These are phyloP conservation scores for Xiphophorus maculatus DNA, from an alignment of 2,113 vertebrate species.

Conservation along the genomic window DNA sequence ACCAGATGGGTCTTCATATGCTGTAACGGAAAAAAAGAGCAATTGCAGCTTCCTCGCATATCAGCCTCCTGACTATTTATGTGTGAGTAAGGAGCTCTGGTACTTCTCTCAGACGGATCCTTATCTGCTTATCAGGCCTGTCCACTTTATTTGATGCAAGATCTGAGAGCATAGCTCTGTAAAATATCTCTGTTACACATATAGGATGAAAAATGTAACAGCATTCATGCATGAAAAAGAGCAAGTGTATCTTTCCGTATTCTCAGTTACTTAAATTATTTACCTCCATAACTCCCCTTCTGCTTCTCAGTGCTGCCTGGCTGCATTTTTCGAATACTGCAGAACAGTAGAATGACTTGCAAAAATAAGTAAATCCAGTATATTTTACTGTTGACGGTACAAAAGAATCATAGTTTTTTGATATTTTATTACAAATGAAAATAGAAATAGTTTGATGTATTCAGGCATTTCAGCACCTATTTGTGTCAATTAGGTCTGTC, in stretches of 20 bases:
- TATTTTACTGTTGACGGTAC: too few relatives aligned
- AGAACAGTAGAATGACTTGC: neutral
- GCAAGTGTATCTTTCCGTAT: constrained; percentile 13
- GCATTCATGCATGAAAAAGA: neutral
- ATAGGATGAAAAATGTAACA: neutral
- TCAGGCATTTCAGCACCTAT: neutral
- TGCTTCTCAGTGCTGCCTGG: constrained; percentile 16
- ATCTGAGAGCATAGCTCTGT: constrained; percentile 36
- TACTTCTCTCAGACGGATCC: constrained; percentile 46
- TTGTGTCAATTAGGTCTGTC: neutral
- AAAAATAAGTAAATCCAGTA: neutral
- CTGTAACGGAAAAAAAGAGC: constrained; percentile 38
- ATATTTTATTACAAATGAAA: neutral
- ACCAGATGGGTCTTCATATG: constrained; percentile 18
- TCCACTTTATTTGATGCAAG: constrained; percentile 54
- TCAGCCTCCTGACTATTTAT: constrained; percentile 3
- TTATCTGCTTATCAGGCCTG: constrained; percentile 57
- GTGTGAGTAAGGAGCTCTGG: constrained; percentile 29
- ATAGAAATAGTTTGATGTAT: neutral
- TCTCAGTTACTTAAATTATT: constrained; percentile 25
- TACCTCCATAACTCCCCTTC: neutral
- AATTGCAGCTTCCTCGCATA: neutral
- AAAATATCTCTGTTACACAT: constrained; percentile 23
- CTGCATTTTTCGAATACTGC: constrained; percentile 17
- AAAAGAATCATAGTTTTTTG: neutral